These are phyloP conservation scores for Anseranas semipalmata DNA, from an alignment of 2,113 vertebrate genomes.

Conservation along the genomic window DNA sequence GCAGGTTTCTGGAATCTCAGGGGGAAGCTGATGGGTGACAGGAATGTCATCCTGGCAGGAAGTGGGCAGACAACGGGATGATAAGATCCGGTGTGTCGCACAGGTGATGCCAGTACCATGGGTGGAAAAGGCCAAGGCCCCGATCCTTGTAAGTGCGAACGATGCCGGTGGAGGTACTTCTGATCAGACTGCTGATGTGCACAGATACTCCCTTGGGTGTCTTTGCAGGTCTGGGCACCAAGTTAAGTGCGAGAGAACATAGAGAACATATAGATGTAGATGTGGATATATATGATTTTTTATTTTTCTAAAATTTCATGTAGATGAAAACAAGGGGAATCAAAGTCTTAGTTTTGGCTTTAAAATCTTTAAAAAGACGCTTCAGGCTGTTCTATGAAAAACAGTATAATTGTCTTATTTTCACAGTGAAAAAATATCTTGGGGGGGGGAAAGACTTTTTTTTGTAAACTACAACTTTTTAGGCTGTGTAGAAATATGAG, in stretches of 20 bases:
- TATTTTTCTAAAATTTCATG: background rate
- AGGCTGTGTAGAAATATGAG: background rate
- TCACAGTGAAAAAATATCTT: background rate
- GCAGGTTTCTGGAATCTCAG: background rate
- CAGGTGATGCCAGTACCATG: background rate
- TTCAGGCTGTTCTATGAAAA: background rate
- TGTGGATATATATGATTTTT: too few relatives aligned
- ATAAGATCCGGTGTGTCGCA: background rate
- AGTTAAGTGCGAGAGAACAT: background rate
- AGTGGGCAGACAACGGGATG: background rate
- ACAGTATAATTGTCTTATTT: background rate
- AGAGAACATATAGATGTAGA: background rate
- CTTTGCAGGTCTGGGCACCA: too few relatives aligned
- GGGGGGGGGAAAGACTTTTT: background rate
- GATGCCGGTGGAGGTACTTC: background rate
- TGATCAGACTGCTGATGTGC: background rate
- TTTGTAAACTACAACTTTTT: background rate
- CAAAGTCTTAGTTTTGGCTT: background rate
- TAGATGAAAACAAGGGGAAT: background rate
- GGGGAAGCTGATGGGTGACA: background rate
- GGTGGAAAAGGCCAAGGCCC: background rate
- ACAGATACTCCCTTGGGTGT: background rate
- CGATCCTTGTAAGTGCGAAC: rapidly evolving
- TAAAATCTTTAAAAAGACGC: background rate
- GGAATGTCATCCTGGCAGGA: background rate